phyloP scores from a whole-genome alignment of 2,797 vertebrate species.

The Nannoperca obscura region DNA sequence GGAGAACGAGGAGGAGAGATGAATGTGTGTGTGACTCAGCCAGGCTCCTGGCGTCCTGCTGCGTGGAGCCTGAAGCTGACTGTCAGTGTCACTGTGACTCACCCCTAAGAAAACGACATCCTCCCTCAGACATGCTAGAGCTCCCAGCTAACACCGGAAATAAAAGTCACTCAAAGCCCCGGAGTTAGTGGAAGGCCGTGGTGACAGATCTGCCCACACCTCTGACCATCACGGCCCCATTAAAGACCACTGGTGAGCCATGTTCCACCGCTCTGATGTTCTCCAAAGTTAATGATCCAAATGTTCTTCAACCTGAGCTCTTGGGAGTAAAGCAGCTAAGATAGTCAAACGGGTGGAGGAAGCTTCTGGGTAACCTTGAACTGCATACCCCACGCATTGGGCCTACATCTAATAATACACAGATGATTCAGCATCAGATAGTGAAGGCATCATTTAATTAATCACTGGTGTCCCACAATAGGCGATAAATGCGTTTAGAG shows the following conservation, averaged over 20 bases:
- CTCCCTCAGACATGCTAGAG: constrained; percentile 20
- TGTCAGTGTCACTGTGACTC: constrained; percentile 63
- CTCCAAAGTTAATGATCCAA: background rate
- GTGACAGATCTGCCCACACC: constrained; percentile 15
- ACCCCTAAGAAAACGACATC: constrained; percentile 39
- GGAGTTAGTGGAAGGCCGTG: background rate
- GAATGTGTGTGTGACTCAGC: constrained; percentile 26
- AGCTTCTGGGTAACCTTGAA: constrained; percentile 45
- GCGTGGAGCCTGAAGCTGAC: constrained; percentile 40
- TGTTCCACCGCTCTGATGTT: background rate
- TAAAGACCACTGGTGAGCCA: background rate
- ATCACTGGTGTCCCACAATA: constrained; percentile 5
- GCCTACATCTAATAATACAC: background rate
- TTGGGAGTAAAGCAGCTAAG: background rate
- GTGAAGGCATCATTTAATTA: background rate
- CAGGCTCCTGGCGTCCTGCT: constrained; percentile 38
- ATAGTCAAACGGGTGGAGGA: background rate
- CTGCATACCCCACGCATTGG: background rate
- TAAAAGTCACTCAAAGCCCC: constrained; percentile 31
- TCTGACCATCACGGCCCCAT: constrained; percentile 7
- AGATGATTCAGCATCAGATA: constrained; percentile 14
- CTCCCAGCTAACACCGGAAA: constrained; percentile 44
- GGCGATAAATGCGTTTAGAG: constrained; percentile 69
- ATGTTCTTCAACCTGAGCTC: background rate
- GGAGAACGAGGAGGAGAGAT: background rate